Percentiles rank a stretch among this genome's conserved stretches.
Evolutionary conservation across 2,113 vertebrate species (phyloP).

Genomic region (Bombycilla garrulus): DNA sequence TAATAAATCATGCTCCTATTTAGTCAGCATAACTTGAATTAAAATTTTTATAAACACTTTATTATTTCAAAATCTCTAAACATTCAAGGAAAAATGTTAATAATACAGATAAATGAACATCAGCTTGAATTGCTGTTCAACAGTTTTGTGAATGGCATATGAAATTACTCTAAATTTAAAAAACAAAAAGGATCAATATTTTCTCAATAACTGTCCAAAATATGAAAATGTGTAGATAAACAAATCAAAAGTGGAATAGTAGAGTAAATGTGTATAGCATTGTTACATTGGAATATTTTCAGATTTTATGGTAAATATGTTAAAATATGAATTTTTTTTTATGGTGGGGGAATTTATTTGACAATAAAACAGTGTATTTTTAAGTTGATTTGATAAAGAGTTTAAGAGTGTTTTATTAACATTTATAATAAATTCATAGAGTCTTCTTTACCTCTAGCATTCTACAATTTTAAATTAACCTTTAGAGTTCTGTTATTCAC

Average conservation of each 20-base stretch:
- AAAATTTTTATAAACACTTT: neutral
- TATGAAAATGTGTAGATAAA: neutral
- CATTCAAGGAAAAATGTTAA: neutral
- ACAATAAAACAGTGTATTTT: neutral
- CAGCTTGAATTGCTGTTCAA: neutral
- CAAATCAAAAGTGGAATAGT: neutral
- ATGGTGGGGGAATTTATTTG: neutral
- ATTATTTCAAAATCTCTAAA: neutral
- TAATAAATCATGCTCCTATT: neutral
- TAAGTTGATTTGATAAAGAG: neutral
- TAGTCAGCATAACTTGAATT: neutral
- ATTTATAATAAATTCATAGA: accelerated
- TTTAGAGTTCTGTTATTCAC: neutral
- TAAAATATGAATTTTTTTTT: neutral
- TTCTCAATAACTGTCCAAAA: neutral
- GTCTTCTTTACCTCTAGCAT: neutral
- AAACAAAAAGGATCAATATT: neutral
- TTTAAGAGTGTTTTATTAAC: neutral
- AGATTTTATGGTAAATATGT: neutral
- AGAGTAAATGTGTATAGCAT: accelerated
- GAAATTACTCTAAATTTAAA: neutral
- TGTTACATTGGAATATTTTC: neutral
- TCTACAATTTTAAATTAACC: neutral
- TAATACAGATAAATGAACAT: neutral
- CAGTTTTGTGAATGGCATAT: neutral